Conservation (phyloP, 2,888 invertebrate genomes). For the Alviniconcha strummeri region DNA sequence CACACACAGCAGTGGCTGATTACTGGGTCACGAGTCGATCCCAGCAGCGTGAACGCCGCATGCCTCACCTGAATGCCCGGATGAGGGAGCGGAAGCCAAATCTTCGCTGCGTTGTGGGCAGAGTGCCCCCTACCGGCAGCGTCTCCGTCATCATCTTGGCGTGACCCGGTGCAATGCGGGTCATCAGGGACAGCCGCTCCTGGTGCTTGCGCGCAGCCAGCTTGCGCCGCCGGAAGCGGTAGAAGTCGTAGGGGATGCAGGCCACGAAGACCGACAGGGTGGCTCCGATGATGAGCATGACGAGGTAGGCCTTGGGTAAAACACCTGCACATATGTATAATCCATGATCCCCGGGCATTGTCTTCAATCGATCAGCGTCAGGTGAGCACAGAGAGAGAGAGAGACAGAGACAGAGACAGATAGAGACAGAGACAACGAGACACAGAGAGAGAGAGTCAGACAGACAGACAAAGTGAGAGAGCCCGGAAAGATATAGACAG, state of each 20-base stretch:
- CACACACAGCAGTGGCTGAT: too few species aligned
- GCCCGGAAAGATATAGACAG: background rate
- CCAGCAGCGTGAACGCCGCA: too few species aligned
- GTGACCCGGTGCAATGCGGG: constrained; percentile 44
- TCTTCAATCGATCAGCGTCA: background rate
- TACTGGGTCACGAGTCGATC: too few species aligned
- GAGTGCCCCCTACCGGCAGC: constrained; percentile 1
- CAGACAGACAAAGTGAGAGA: background rate
- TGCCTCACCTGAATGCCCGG: constrained; percentile 23
- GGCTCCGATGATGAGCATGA: constrained; percentile 44
- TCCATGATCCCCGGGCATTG: too few species aligned
- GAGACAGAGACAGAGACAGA: background rate
- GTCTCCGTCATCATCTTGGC: constrained; percentile 39
- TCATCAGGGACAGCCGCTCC: constrained; percentile 43
- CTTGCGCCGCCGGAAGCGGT: constrained; percentile 44
- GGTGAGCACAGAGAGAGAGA: background rate
- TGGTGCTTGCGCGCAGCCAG: constrained; percentile 43
- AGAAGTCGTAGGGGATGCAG: constrained; percentile 45
- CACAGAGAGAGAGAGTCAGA: background rate
- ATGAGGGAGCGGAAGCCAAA: constrained; percentile 31
- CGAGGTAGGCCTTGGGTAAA: constrained; percentile 43
- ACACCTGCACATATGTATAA: constrained; percentile 34
- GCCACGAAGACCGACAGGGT: constrained; percentile 42
- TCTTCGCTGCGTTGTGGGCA: constrained; percentile 14
- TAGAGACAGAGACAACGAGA: background rate